Evolutionary conservation across 2,797 vertebrate genomes (phyloP).

Genomic region (Pyrocephalus nanus): DNA sequence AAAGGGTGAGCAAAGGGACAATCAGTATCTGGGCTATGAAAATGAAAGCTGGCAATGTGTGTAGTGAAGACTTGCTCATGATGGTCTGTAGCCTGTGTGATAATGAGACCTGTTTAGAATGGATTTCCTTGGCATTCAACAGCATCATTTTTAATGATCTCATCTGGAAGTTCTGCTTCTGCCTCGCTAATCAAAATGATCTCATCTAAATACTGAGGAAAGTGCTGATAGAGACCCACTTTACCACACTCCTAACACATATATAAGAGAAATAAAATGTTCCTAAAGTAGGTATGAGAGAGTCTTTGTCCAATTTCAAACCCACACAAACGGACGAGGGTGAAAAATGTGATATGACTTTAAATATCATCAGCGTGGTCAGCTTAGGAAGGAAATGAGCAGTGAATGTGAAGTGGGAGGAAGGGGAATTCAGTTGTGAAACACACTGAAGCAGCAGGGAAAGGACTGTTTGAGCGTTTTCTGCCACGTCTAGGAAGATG

Average conservation of each 20-base stretch:
- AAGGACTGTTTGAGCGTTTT: background rate
- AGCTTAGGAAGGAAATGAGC: background rate
- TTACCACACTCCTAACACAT: background rate
- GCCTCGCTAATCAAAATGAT: background rate
- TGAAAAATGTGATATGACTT: background rate
- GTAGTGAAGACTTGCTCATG: background rate
- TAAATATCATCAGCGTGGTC: background rate
- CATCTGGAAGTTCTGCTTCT: background rate
- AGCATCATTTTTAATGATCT: background rate
- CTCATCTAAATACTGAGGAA: conserved; percentile 8
- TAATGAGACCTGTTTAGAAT: background rate
- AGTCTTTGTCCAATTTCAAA: conserved; percentile 2
- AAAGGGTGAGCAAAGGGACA: background rate
- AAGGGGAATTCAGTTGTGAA: background rate
- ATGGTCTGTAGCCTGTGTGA: background rate
- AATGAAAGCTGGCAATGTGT: background rate
- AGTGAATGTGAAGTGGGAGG: background rate
- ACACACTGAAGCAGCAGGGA: background rate
- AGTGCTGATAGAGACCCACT: background rate
- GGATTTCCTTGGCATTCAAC: background rate
- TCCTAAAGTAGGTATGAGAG: background rate
- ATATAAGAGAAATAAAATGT: conserved; percentile 6
- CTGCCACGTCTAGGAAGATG: background rate
- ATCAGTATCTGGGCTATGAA: background rate
- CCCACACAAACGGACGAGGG: background rate